Evolutionary conservation across 2,888 invertebrate species (phyloP), one percentile per base, ranked within the genome.

Genomic region (Hypomecis atomaria): DNA sequence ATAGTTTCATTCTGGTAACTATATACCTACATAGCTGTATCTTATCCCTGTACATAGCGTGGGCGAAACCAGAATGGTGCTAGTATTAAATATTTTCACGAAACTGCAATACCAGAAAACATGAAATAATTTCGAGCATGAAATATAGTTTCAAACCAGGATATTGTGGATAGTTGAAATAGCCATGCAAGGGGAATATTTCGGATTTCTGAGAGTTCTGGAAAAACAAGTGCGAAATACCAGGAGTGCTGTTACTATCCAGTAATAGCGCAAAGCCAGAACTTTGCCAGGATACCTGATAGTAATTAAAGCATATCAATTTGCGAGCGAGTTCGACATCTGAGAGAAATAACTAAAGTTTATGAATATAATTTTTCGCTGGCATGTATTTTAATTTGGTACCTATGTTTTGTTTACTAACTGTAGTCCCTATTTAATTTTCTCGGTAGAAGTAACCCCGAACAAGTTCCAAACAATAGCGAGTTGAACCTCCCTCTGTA

Each of bases 221-320:
- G 37, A 6, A 2, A 50, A 44, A 43, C 36, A 10, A 33, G 42
- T n/a, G n/a, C n/a, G 11, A 34, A 36, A 59, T 62, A 44, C 38
- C 61, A 9, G 38, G 53, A 55, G 56, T 44, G 55, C 34, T 65
- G 58, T 67, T 69, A 64, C 62, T 42, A 11, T 23, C 23, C 38
- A n/a, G 44, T 50, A 49, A 42, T 36, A 9, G 13, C 34, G 42
- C n/a, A 40, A 8, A 36, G 13, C 33, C 8, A 4, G 42, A 33
- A 7, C 37, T 50, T 38, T 11, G 5, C 10, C 34, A 6, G 7
- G 11, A 38, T 36, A 11, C 36, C 48, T 0, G 6, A n/a, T 4
- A 38, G 8, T 50, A 50, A 50, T 38, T 50, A 38, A 23, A 8
- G 37, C 50, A 38, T 38, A n/a, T 50, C 6, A 50, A 6, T 50